These are phyloP conservation scores for Yoshiicerus persimilis DNA, from an alignment of 1,140 invertebrate genomes.

Conservation along the genomic window DNA sequence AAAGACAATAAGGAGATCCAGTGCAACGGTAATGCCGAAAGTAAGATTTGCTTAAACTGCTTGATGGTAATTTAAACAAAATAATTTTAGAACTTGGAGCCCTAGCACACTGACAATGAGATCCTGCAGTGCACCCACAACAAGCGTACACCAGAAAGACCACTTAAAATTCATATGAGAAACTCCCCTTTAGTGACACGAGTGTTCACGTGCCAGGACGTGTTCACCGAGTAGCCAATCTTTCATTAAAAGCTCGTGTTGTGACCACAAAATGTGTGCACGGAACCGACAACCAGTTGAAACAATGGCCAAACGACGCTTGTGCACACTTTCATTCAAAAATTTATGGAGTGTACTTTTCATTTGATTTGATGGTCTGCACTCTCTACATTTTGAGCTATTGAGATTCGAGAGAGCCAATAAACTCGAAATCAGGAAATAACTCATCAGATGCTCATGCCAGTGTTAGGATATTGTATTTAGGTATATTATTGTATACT, in stretches of 20 bases:
- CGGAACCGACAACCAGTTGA: not conserved
- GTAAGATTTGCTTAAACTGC: no score
- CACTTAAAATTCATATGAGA: not conserved
- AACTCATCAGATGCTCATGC: no score
- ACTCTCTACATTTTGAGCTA: not conserved
- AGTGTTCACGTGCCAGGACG: not conserved
- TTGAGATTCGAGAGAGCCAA: not conserved
- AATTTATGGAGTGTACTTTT: not conserved
- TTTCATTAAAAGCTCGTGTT: constrained; percentile 32
- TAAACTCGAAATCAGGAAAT: not conserved
- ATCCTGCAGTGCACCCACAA: no score
- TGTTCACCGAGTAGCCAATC: not conserved
- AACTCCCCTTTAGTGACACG: not conserved
- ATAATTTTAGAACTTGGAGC: no score
- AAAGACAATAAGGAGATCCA: no score
- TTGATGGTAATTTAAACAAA: no score
- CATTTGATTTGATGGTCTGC: not conserved
- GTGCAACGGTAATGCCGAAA: no score
- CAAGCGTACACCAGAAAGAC: no score
- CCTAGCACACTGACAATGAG: no score
- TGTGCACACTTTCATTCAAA: not conserved
- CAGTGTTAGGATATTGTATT: no score
- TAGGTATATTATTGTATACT: no score
- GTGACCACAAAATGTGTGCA: not conserved
- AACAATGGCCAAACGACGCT: not conserved